These are phyloP conservation scores for Tautogolabrus adspersus DNA, from an alignment of 2,113 vertebrate species.

Conservation along the genomic window DNA sequence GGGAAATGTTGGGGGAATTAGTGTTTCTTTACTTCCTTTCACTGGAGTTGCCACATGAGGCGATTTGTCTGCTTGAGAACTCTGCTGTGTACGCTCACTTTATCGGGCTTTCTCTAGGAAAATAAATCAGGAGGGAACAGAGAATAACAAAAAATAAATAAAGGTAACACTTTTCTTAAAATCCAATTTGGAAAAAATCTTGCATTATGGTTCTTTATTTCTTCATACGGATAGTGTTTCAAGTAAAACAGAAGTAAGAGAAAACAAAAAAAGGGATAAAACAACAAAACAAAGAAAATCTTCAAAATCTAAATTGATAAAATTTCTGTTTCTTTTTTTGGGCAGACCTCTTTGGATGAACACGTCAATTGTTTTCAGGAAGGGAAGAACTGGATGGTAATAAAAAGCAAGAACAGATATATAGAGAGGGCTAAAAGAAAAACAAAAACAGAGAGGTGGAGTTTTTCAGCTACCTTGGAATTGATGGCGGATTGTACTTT, in stretches of 20 bases:
- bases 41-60: slow-evolving; percentile 55
- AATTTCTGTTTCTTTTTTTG: slow-evolving; percentile 47
- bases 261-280: slow-evolving; percentile 29
- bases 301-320: slow-evolving; percentile 1
- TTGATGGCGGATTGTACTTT: slow-evolving; percentile 83
- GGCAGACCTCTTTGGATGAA: slow-evolving; percentile 75
- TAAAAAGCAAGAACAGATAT: slow-evolving; percentile 69
- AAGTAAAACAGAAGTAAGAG: slow-evolving; percentile 29
- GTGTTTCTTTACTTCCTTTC: slow-evolving; percentile 59
- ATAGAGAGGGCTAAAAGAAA: slow-evolving; percentile 67
- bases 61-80: slow-evolving; percentile 45
- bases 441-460: slow-evolving; percentile 75
- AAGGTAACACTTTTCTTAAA: slow-evolving; percentile 27
- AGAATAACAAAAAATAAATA: slow-evolving; percentile 34
- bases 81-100: slow-evolving; percentile 61
- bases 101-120: slow-evolving; percentile 39
- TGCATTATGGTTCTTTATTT: slow-evolving; percentile 79
- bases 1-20: background rate
- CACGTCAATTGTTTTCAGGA: slow-evolving; percentile 41
- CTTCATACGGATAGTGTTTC: slow-evolving; percentile 77
- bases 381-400: slow-evolving; percentile 65
- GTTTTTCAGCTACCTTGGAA: slow-evolving; percentile 83
- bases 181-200: slow-evolving; percentile 49
- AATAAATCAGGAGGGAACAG: slow-evolving; percentile 26
- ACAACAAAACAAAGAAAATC: slow-evolving; percentile 28